These are phyloP conservation scores for Blastobasis adustella DNA, from an alignment of 2,888 invertebrate species.

Conservation along the genomic window DNA sequence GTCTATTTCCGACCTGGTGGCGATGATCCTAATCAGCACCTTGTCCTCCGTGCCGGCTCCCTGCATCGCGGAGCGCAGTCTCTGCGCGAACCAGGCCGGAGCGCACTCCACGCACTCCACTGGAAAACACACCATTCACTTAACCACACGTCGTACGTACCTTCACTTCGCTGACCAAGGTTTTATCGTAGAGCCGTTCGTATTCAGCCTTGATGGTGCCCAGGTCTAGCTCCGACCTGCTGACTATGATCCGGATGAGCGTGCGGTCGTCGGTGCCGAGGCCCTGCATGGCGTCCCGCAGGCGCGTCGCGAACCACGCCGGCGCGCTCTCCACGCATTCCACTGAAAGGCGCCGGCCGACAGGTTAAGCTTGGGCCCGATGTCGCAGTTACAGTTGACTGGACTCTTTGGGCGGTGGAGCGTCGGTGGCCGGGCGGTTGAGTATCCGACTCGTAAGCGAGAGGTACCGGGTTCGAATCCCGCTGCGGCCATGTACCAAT, in stretches of 20 bases:
- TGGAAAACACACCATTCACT: conserved; percentile 39
- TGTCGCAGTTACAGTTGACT: neutral
- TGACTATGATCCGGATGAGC: conserved; percentile 81
- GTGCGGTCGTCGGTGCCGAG: conserved; percentile 82
- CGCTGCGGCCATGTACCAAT: no score
- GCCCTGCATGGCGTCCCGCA: conserved; percentile 80
- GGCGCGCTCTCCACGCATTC: conserved; percentile 80
- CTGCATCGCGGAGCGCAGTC: conserved; percentile 77
- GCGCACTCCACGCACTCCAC: conserved; percentile 83
- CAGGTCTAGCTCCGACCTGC: conserved; percentile 81
- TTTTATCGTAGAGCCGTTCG: conserved; percentile 80
- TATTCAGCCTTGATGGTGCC: conserved; percentile 81
- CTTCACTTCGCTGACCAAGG: conserved; percentile 77
- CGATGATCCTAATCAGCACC: conserved; percentile 79
- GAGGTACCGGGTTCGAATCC: no score
- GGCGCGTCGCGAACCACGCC: conserved; percentile 80
- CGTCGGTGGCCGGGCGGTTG: no score
- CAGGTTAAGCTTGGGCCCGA: no score
- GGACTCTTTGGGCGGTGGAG: no score
- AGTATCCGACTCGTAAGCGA: no score
- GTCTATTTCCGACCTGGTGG: conserved; percentile 80
- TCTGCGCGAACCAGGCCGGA: conserved; percentile 81
- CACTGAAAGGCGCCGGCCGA: conserved; percentile 57
- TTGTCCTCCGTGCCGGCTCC: conserved; percentile 83
- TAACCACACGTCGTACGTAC: conserved; percentile 44